Evolutionary conservation across 2,888 invertebrate genomes (phyloP).

Genomic region (Hoplodrina ambigua): DNA sequence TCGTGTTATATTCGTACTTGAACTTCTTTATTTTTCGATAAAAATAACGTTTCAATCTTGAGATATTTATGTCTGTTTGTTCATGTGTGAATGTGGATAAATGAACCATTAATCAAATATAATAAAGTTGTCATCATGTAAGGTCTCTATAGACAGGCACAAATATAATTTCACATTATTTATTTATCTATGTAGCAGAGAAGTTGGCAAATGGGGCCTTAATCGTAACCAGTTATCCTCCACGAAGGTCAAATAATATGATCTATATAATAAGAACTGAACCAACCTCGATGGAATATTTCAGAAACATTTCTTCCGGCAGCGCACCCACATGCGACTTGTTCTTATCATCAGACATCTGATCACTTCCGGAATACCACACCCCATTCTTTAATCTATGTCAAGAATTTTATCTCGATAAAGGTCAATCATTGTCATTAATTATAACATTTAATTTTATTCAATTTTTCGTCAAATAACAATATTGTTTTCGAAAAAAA

Average conservation of each 20-base stretch:
- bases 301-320: slow-evolving; percentile 75
- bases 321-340: slow-evolving; percentile 57
- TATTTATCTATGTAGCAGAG: slow-evolving; percentile 25
- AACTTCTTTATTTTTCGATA: slow-evolving; percentile 40
- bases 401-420: slow-evolving; percentile 74
- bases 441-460: slow-evolving; percentile 31
- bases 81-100: slow-evolving; percentile 12
- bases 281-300: slow-evolving; percentile 71
- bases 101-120: slow-evolving; percentile 37
- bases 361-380: slow-evolving; percentile 73
- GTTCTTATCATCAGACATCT: slow-evolving; percentile 48
- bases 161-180: slow-evolving; percentile 44
- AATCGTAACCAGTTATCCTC: slow-evolving; percentile 72
- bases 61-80: slow-evolving; percentile 6
- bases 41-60: slow-evolving; percentile 34
- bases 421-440: slow-evolving; percentile 54
- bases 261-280: slow-evolving; percentile 57
- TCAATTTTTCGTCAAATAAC: slow-evolving; percentile 36
- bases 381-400: slow-evolving; percentile 69
- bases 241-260: slow-evolving; percentile 70
- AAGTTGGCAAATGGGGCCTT: slow-evolving; percentile 61
- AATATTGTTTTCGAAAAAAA: slow-evolving; percentile 25
- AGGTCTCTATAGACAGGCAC: slow-evolving; percentile 25
- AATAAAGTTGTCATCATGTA: slow-evolving; percentile 35
- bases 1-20: slow-evolving; percentile 61